Base-by-base conservation (phyloP, 2,113 vertebrate genomes). In the Tachuris rubrigastra region DNA sequence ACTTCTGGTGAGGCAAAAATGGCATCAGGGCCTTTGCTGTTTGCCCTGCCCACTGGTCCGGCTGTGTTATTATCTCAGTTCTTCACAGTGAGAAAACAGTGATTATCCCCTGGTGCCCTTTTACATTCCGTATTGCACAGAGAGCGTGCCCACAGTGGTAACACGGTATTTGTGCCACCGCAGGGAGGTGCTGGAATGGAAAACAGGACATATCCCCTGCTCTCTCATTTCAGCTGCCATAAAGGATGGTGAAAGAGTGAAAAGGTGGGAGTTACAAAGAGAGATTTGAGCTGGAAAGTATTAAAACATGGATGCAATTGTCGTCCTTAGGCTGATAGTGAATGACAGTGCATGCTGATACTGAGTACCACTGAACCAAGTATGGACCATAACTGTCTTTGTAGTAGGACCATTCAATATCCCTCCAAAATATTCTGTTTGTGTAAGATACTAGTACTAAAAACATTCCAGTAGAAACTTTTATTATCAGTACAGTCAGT, bases 181-280 rank as follows among this genome's bases (percentile, higher is more conserved):
- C 39, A 73, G 41, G 24, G 60, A 2, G 5, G 5, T 30, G 28
- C 44, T 53, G 21, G 60, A 28, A n/a, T 30, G 31, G 24, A 35
- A 44, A 25, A 16, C 1, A 4, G 47, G n/a, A 47, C 18, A 10
- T 0, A 1, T 12, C 65, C 24, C 1, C 0, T 3, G 2, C 35
- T 50, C 25, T 37, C 58, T 60, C 22, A 5, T 82, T 77, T 24
- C 21, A 30, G 42, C 76, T 86, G 42, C 41, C 60, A n/a, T 12
- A 27, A 78, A 52, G 18, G 16, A 21, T 60, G 33, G 33, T 14
- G 15, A 44, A 69, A 55, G 41, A 60, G 42, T 20, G 16, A 27
- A 52, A 60, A 65, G 13, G 14, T 55, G 35, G 35, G 41, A 66
- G 50, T 55, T 49, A 49, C 5, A 39, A 22, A 55, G 44, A 59